These are phyloP conservation scores for Orthosia gothica DNA, from an alignment of 2,888 invertebrate genomes.

Conservation along the genomic window DNA sequence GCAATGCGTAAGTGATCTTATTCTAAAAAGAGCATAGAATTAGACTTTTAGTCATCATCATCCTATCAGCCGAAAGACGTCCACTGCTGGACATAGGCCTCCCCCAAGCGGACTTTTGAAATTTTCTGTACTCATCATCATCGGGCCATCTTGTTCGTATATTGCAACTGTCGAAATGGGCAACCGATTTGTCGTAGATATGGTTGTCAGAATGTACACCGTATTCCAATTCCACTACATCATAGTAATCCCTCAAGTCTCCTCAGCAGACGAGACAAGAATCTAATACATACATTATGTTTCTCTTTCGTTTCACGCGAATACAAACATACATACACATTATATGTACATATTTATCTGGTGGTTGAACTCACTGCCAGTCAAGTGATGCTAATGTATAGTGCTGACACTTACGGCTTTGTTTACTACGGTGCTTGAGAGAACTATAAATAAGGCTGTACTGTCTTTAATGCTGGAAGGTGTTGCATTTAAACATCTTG, in stretches of 20 bases:
- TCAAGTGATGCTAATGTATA: constrained; percentile 49
- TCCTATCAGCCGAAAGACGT: neutral
- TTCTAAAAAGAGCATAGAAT: neutral
- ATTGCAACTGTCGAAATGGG: no score
- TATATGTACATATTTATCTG: constrained; percentile 55
- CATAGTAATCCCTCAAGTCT: constrained; percentile 2
- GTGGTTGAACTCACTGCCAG: constrained; percentile 51
- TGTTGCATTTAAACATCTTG: constrained; percentile 22
- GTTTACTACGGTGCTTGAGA: constrained; percentile 43
- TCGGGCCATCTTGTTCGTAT: neutral
- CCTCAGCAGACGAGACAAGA: constrained; percentile 28
- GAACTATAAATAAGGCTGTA: constrained; percentile 29
- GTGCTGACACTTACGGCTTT: constrained; percentile 27
- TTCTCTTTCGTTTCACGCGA: constrained; percentile 61
- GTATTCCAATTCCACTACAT: constrained; percentile 3
- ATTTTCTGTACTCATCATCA: neutral
- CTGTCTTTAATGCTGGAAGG: neutral
- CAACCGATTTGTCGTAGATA: neutral
- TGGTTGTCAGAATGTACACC: neutral
- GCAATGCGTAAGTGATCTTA: neutral
- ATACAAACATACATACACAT: constrained; percentile 26
- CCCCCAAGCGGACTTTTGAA: no score
- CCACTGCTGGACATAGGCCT: no score
- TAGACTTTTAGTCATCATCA: neutral
- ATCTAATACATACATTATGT: constrained; percentile 47